Percentiles rank a stretch among this genome's conserved stretches.
Evolutionary conservation across 2,113 vertebrate genomes (phyloP).

Genomic region (Labrus mixtus): DNA sequence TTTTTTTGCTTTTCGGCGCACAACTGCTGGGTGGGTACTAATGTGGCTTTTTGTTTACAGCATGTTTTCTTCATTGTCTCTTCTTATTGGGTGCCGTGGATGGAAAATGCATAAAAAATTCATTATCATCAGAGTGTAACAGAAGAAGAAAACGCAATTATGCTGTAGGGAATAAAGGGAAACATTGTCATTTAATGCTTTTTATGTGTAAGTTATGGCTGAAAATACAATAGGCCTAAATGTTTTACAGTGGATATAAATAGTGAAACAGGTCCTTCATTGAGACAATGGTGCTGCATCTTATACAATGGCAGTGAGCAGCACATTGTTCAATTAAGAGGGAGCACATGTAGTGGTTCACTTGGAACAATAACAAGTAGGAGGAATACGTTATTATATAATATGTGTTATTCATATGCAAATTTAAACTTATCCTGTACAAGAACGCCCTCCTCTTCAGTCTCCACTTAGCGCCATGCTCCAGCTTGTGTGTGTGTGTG

Average conservation of each 20-base stretch:
- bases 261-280: not conserved
- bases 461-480: slow-evolving; percentile 30
- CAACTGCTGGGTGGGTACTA: slow-evolving; percentile 23
- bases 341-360: slow-evolving; percentile 36
- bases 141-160: not conserved
- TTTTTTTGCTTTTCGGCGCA: slow-evolving; percentile 6
- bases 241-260: slow-evolving; percentile 4
- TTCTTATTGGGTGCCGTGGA: not conserved
- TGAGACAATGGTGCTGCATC: not conserved
- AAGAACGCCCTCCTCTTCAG: slow-evolving; percentile 41
- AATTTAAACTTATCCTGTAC: slow-evolving; percentile 33
- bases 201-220: not conserved
- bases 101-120: slow-evolving; percentile 12
- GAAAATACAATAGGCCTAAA: not conserved
- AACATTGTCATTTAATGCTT: not conserved
- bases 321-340: slow-evolving; percentile 16
- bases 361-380: slow-evolving; percentile 46
- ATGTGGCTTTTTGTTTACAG: slow-evolving; percentile 34
- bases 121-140: not conserved
- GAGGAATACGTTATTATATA: slow-evolving; percentile 49
- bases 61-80: not conserved
- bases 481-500: slow-evolving; percentile 13
- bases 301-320: slow-evolving; percentile 15
- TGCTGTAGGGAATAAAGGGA: not conserved
- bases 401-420: slow-evolving; percentile 59